A percentile compares a stretch with the other conserved stretches of the same genome.
Evolutionary conservation across 1,140 invertebrate species (phyloP).

Genomic region (Melanaphis sacchari): DNA sequence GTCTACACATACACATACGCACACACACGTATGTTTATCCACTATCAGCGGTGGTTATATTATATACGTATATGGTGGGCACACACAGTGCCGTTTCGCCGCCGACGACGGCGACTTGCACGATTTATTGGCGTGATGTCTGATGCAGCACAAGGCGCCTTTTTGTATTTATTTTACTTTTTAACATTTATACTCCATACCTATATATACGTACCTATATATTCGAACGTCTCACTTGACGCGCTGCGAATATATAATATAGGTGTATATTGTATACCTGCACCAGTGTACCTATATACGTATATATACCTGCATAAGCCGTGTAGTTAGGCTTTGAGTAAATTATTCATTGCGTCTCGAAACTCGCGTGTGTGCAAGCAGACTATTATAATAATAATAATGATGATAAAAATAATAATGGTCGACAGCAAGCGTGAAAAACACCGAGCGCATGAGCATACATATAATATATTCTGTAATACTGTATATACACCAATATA

Average conservation of each 20-base stretch:
- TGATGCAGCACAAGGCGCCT: background rate
- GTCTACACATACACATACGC: background rate
- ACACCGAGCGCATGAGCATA: background rate
- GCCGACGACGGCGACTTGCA: background rate
- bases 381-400: background rate
- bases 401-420: background rate
- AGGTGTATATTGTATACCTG: background rate
- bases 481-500: background rate
- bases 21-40: background rate
- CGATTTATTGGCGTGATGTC: constrained; percentile 13
- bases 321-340: background rate
- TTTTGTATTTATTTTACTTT: background rate
- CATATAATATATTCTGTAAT: background rate
- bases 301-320: background rate
- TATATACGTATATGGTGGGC: too few relatives aligned
- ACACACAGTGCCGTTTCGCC: background rate
- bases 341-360: background rate
- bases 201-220: background rate
- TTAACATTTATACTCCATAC: background rate
- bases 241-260: background rate
- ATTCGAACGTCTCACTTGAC: background rate
- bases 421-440: background rate
- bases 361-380: background rate
- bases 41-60: background rate
- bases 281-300: background rate